Base-by-base conservation (phyloP, 2,797 vertebrate genomes). In the Clarias platycephalus region DNA sequence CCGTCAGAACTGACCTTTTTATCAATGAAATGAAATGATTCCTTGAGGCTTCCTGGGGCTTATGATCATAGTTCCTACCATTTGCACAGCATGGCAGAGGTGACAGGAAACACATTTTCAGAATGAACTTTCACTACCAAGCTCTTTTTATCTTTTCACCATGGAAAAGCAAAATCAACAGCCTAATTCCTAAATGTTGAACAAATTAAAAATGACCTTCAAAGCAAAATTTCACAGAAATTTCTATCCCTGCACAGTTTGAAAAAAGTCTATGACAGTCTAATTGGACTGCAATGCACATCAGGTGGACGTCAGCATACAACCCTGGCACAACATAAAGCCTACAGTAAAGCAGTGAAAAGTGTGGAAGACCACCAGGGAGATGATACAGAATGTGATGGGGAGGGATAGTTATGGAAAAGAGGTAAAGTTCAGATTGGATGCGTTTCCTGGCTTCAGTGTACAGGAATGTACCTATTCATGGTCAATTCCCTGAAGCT, bases 271-370 rank as follows among this genome's bases (percentile, higher is more conserved):
- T n/a, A 49, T 9, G 49, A 49, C 60, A 64, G 37, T 28, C 0
- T 49, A 49, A 66, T 6, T 49, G 18, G 40, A 20, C 16, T 22
- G 20, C n/a, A 12, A 0, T 40, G 12, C 57, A 60, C 12, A 62
- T 26, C 24, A 37, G 22, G 22, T 24, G 62, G 13, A 78, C 13
- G 37, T 18, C 76, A 26, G 76, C 22, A 79, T n/a, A 34, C 34
- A 40, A 37, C 31, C 22, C 58, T 78, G 76, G 24, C 78, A 75
- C 57, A 86, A 81, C 79, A 63, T 83, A 72, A 87, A 63, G 63
- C 81, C 79, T 89, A 83, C 85, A 83, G 71, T 26, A 72, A 75
- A 87, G 86, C 60, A 83, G 67, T 71, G 57, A 83, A 79, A 71
- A 68, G 60, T 57, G 84, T 53, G 83, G 28, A 81, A 84, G 10